These are phyloP conservation scores for Malacosoma neustria DNA, from an alignment of 2,888 invertebrate genomes.

Conservation along the genomic window DNA sequence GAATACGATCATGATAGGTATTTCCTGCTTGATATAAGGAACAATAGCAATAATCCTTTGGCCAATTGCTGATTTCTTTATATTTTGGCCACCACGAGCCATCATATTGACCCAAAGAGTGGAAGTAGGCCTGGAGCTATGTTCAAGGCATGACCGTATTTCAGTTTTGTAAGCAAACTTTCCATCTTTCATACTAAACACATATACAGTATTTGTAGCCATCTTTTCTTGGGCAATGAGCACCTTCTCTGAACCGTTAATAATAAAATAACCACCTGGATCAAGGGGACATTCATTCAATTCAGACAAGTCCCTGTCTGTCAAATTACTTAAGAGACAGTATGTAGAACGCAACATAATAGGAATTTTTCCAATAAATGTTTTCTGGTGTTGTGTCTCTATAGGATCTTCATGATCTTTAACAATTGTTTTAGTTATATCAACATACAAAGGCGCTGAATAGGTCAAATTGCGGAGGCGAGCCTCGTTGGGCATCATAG, in stretches of 20 bases:
- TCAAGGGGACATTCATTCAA: constrained; percentile 99
- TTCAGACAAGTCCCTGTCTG: constrained; percentile 99
- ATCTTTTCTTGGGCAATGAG: constrained; percentile 99
- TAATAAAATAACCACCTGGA: constrained; percentile 99
- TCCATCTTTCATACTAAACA: constrained; percentile 99
- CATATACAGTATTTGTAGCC: constrained; percentile 99
- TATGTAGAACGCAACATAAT: constrained; percentile 99
- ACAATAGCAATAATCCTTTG: constrained; percentile 98
- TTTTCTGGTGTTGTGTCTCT: constrained; percentile 86
- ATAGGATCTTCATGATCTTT: constrained; percentile 93
- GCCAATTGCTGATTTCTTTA: constrained; percentile 99
- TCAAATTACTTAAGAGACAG: constrained; percentile 93
- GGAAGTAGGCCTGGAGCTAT: constrained; percentile 94
- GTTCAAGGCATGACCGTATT: constrained; percentile 85
- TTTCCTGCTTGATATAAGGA: constrained; percentile 99
- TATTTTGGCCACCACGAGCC: constrained; percentile 98
- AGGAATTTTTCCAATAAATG: constrained; percentile 93
- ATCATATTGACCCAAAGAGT: constrained; percentile 99
- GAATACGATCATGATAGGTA: constrained; percentile 99
- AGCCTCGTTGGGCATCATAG: constrained; percentile 99
- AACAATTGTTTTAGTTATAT: constrained; percentile 96
- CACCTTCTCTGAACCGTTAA: constrained; percentile 99
- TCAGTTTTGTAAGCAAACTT: constrained; percentile 99
- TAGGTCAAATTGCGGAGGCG: constrained; percentile 97
- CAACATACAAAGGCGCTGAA: constrained; percentile 98